Evolutionary conservation across 2,888 invertebrate species (phyloP), one percentile per base, ranked within the genome.

Genomic region (Agriopis aurantiaria): DNA sequence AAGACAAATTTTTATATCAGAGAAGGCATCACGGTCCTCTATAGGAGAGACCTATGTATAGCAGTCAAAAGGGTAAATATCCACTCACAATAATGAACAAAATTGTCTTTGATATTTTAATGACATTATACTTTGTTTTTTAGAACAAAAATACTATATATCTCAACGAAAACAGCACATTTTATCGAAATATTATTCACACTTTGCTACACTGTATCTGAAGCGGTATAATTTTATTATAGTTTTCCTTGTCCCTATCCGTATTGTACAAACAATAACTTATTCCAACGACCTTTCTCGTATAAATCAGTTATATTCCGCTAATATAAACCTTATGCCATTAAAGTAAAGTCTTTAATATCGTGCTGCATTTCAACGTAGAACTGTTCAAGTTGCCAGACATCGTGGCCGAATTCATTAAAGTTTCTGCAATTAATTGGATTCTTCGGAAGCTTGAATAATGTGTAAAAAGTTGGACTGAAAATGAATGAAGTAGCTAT

Each of bases 181-280:
- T 72, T 72, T 72, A 69, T 72, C 62, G 69, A 67, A 56, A 64
- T 69, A 72, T 69, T 72, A 72, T 72, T 69, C 72, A 66, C 63
- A 55, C 68, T 59, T 55, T 12, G 62, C 57, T 60, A 60, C 55
- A 53, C 63, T 63, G 59, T 72, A 72, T 69, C 62, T 60, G 65
- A 60, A 65, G 63, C 64, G 43, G 60, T 66, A 69, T 71, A 69
- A 72, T 72, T 64, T 72, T 69, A 69, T 72, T 72, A 69, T 72
- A 66, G 63, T 72, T 72, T 72, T 72, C 69, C 72, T 69, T 60
- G 33, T 68, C 57, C 61, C 48, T 71, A 48, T 68, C 61, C 68
- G 55, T 72, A 68, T 68, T 72, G 65, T 66, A 72, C 66, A 56
- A 67, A 71, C 63, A 71, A 71, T 67, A 71, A 71, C 59, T 71